Evolutionary conservation across 2,888 invertebrate species (phyloP), one percentile per base, ranked within the genome.

Genomic region (Gastrophysa polygoni): DNA sequence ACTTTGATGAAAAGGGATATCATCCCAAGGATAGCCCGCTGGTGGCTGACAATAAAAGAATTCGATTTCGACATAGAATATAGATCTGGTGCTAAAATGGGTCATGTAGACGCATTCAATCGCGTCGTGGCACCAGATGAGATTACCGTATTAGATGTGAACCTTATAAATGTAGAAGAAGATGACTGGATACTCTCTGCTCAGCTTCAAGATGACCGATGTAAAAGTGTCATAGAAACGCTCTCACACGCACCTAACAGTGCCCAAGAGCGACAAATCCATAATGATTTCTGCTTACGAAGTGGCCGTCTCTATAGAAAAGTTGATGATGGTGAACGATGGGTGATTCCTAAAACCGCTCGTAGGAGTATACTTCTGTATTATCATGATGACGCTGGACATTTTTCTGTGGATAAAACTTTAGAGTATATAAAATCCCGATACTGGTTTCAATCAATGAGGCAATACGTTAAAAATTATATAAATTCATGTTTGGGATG

Each of bases 401-500:
- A n/a, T n/a, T n/a, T 18, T 14, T 68, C 59, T 8, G 56, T 67
- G 0, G 70, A 73, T 20, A 71, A 72, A 48, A 73, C 71, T 0
- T 7, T 70, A 11, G 66, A 67, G 38, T 28, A 52, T 71, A 6
- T 78, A 68, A 58, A 70, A 67, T 0, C 74, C 72, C 50, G 73
- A 67, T 11, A 69, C 57, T 75, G 73, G 72, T 75, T 76, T 67
- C 60, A 68, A 6, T 21, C 51, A 8, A 74, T 74, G 71, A 46
- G 67, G 34, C 56, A 57, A 17, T 73, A 69, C 63, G 62, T 64
- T 2, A 69, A 16, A 47, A 76, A 75, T 49, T 76, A 78, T 54
- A 72, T 77, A 11, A 68, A 61, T 48, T 70, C 71, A 29, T 78
- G 76, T 57, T 20, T 78, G 11, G 70, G 72, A 17, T 76, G 76